These are phyloP conservation scores for Dysmachus trigonus DNA, from an alignment of 2,888 invertebrate species.

Conservation along the genomic window DNA sequence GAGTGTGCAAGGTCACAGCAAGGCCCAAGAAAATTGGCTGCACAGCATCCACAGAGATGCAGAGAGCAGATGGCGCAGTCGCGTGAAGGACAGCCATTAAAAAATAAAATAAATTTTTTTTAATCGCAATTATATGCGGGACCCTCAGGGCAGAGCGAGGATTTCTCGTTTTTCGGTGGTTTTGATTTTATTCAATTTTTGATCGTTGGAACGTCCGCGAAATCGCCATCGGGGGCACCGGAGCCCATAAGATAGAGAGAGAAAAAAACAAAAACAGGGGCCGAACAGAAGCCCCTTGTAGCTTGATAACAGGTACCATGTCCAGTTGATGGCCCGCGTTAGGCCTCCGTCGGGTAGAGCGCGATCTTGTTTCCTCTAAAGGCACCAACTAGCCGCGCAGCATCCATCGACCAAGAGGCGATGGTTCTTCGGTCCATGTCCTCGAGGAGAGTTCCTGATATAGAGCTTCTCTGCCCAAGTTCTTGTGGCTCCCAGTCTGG, in stretches of 20 bases:
- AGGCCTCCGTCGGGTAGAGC: background rate
- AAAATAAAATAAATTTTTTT: background rate
- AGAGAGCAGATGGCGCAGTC: background rate
- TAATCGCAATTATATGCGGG: conserved; percentile 7
- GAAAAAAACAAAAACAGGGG: too few species aligned
- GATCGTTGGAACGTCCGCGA: background rate
- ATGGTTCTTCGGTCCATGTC: background rate
- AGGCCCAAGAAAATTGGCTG: background rate
- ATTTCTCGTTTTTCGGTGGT: conserved; percentile 2
- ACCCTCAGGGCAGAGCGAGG: background rate
- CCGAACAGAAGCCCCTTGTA: conserved; percentile 12
- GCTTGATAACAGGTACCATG: conserved; percentile 26
- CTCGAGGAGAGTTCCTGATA: conserved; percentile 19
- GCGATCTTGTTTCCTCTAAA: background rate
- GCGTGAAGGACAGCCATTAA: conserved; percentile 30
- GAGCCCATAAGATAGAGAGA: background rate
- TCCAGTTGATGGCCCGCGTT: background rate
- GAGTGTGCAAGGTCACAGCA: conserved; percentile 20
- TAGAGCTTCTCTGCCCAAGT: background rate
- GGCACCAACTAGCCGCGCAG: background rate
- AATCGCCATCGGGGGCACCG: conserved; percentile 5
- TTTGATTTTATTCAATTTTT: conserved; percentile 19
- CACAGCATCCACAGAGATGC: background rate
- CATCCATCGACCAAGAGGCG: background rate
- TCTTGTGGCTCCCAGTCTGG: background rate